Evolutionary conservation across 2,888 invertebrate species (phyloP), one percentile per base, ranked within the genome.

Genomic region (Agriopis marginaria): DNA sequence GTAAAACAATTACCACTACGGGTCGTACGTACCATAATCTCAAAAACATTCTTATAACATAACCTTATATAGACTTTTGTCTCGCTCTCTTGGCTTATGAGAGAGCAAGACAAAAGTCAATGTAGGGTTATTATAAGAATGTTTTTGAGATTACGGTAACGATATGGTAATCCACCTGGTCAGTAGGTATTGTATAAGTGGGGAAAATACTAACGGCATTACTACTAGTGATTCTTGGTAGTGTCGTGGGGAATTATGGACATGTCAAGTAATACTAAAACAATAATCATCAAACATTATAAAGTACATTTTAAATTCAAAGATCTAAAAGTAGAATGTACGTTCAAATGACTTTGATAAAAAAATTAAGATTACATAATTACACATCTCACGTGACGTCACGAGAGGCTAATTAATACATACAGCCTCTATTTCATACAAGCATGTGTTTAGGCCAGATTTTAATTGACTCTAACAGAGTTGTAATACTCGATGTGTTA

Each of bases 391-490:
- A 44, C 56, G 44, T 47, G 53, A 60, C 51, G 50, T 60, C 45
- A 60, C 40, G 40, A 39, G 47, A 56, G 2, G 14, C 39, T 44
- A 23, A 51, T 56, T 55, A 32, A 32, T 55, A 64, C 14, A 65
- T 56, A 53, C 39, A 61, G 42, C 55, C 39, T 40, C 45, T 44
- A 47, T 50, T 66, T 60, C 50, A 47, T 65, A 51, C 47, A 11
- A 45, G 17, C 14, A 45, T 62, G n/a, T 60, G 54, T 55, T 50
- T 64, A 64, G 8, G 56, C 66, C 55, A 64, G 50, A 65, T 59
- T 68, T 50, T 61, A 65, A 71, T 71, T 64, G 64, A 44, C 45
- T 66, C 59, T 63, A 51, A 63, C 50, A 56, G 49, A 71, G 56
- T 58, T 51, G 42, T 67, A 58, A 65, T 58, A 55, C 44, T 40